A percentile compares a stretch with the other conserved stretches of the same genome.
Evolutionary conservation across 2,888 invertebrate genomes (phyloP).

Genomic region (Spodoptera littoralis): DNA sequence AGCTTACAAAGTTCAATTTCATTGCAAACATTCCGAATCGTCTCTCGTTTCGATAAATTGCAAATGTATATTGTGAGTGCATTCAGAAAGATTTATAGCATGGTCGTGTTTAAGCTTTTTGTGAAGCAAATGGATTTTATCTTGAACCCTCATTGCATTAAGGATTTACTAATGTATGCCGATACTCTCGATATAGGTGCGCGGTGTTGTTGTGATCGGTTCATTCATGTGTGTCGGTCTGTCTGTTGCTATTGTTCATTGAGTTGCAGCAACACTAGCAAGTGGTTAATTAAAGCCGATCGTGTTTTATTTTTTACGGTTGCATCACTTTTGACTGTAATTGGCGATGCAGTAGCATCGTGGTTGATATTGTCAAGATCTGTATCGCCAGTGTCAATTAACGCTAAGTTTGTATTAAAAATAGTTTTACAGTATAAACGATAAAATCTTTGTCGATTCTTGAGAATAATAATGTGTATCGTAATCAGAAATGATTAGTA

Average conservation of each 20-base stretch:
- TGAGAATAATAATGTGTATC: too few relatives aligned
- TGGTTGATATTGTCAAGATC: not conserved
- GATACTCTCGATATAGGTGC: slow-evolving; percentile 20
- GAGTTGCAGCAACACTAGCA: slow-evolving; percentile 43
- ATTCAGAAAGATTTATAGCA: slow-evolving; percentile 80
- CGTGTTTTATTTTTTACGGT: slow-evolving; percentile 29
- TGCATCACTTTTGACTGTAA: slow-evolving; percentile 22
- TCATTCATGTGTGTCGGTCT: slow-evolving; percentile 53
- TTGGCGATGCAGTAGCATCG: slow-evolving; percentile 1
- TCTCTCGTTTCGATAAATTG: slow-evolving; percentile 63
- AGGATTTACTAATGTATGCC: slow-evolving; percentile 33
- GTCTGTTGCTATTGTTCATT: slow-evolving; percentile 45
- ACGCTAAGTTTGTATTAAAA: too few relatives aligned
- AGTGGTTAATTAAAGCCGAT: slow-evolving; percentile 49
- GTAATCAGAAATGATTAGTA: too few relatives aligned
- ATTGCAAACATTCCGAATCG: slow-evolving; percentile 56
- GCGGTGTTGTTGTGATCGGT: slow-evolving; percentile 46
- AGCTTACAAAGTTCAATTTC: slow-evolving; percentile 51
- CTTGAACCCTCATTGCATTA: slow-evolving; percentile 54
- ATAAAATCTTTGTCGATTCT: too few relatives aligned
- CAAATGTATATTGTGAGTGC: slow-evolving; percentile 74
- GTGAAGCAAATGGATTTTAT: slow-evolving; percentile 72
- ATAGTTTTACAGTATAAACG: too few relatives aligned
- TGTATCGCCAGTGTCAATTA: not conserved
- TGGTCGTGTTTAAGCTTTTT: slow-evolving; percentile 71